Conservation (phyloP, 2,888 invertebrate genomes). For the Oscheius sp. region DNA sequence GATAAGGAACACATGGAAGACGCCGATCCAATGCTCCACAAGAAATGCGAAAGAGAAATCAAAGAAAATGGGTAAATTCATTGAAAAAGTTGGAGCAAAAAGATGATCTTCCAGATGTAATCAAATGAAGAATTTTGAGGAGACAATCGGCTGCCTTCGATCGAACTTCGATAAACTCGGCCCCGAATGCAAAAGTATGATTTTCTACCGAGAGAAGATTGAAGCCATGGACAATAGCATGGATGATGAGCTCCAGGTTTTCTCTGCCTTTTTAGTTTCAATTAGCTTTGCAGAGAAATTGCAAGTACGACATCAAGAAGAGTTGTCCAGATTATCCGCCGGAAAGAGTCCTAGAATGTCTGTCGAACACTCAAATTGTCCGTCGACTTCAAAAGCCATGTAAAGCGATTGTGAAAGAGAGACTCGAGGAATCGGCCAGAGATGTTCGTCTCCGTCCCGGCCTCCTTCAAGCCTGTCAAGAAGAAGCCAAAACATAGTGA, state of each 20-base stretch:
- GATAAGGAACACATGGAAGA: conserved; percentile 80
- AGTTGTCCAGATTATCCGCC: conserved; percentile 57
- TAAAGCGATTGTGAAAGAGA: conserved; percentile 53
- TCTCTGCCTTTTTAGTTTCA: not conserved
- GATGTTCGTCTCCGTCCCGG: conserved; percentile 90
- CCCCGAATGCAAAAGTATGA: conserved; percentile 71
- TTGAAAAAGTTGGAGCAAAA: not conserved
- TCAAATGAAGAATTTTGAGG: conserved; percentile 47
- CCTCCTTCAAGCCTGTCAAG: conserved; percentile 81
- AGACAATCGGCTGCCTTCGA: conserved; percentile 72
- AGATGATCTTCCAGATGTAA: conserved; percentile 41
- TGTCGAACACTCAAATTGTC: conserved; percentile 66
- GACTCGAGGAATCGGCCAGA: conserved; percentile 65
- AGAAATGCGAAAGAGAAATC: conserved; percentile 64
- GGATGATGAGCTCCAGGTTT: conserved; percentile 65
- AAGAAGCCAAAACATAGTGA: conserved; percentile 73
- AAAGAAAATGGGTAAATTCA: conserved; percentile 1
- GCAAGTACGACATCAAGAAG: conserved; percentile 75
- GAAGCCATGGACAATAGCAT: conserved; percentile 71
- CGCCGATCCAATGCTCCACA: conserved; percentile 71
- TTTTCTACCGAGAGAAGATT: conserved; percentile 72
- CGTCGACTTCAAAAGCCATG: conserved; percentile 61
- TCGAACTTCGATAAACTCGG: conserved; percentile 59
- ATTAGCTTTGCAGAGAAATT: conserved; percentile 75
- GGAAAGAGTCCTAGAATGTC: conserved; percentile 64